A percentile compares a stretch with the other conserved stretches of the same genome.
Conservation (phyloP, 2,113 vertebrate species). For the Pogonocichla stellata region DNA sequence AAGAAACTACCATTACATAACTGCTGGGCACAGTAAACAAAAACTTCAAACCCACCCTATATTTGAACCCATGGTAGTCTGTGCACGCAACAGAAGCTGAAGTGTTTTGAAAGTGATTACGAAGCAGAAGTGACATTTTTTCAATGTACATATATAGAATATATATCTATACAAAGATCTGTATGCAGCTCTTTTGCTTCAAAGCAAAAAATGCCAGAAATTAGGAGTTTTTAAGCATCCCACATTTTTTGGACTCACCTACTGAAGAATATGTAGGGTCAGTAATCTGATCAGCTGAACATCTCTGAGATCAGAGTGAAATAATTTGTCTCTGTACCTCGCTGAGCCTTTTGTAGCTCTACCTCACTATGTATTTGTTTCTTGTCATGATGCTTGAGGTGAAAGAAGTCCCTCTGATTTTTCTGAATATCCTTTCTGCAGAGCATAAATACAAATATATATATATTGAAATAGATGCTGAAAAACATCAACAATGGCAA, state of each 20-base stretch:
- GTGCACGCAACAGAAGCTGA: background rate
- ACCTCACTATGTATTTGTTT: accelerated
- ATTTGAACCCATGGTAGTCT: background rate
- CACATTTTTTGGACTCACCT: background rate
- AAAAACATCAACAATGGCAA: background rate
- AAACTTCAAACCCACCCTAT: background rate
- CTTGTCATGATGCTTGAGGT: background rate
- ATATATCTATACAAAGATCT: background rate
- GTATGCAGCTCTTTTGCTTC: background rate
- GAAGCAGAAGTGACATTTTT: background rate
- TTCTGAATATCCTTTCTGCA: background rate
- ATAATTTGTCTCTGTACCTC: background rate
- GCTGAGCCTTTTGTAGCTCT: background rate
- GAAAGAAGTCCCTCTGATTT: background rate
- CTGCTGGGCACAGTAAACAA: background rate
- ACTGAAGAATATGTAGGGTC: background rate
- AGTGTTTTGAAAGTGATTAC: background rate
- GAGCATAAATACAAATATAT: background rate
- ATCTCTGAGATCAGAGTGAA: background rate
- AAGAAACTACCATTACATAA: background rate
- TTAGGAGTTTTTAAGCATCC: background rate
- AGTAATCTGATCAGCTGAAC: background rate
- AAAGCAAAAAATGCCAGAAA: background rate
- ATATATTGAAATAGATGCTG: background rate
- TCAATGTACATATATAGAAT: background rate